Conservation (phyloP, 2,888 invertebrate species). For the Eledone cirrhosa region DNA sequence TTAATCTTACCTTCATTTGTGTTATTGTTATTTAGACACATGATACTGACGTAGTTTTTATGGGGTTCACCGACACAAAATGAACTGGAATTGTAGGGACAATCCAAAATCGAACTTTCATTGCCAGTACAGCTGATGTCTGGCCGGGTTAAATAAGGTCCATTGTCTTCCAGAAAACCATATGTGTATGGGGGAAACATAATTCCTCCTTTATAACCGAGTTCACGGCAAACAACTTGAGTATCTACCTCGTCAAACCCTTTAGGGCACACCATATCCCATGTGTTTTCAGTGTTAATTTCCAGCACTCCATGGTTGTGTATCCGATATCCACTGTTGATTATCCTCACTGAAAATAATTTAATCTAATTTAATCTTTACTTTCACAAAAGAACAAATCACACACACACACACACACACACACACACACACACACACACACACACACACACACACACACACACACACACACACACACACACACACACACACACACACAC, state of each 20-base stretch:
- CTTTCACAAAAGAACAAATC: too few relatives aligned
- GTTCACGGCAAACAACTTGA: slow-evolving; percentile 21
- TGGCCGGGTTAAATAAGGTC: slow-evolving; percentile 37
- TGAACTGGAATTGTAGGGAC: slow-evolving; percentile 29
- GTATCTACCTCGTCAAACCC: slow-evolving; percentile 27
- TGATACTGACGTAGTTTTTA: slow-evolving; percentile 20
- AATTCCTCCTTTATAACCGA: slow-evolving; percentile 13
- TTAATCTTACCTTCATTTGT: background rate
- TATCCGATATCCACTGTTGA: slow-evolving; percentile 25
- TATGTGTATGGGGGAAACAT: slow-evolving; percentile 2
- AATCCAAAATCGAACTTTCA: slow-evolving; percentile 44
- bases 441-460: background rate
- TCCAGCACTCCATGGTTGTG: slow-evolving; percentile 16
- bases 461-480: background rate
- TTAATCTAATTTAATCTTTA: too few relatives aligned
- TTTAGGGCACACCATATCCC: slow-evolving; percentile 33
- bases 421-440: background rate
- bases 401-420: too few relatives aligned
- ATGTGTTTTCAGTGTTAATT: slow-evolving; percentile 7
- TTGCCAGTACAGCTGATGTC: slow-evolving; percentile 43
- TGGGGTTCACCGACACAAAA: slow-evolving; percentile 4
- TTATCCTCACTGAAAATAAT: slow-evolving; percentile 13
- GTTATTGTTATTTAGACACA: slow-evolving; percentile 19
- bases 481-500: background rate
- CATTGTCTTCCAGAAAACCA: slow-evolving; percentile 34